These are phyloP conservation scores for Micronisus gabar DNA, from an alignment of 2,113 vertebrate genomes.

Conservation along the genomic window DNA sequence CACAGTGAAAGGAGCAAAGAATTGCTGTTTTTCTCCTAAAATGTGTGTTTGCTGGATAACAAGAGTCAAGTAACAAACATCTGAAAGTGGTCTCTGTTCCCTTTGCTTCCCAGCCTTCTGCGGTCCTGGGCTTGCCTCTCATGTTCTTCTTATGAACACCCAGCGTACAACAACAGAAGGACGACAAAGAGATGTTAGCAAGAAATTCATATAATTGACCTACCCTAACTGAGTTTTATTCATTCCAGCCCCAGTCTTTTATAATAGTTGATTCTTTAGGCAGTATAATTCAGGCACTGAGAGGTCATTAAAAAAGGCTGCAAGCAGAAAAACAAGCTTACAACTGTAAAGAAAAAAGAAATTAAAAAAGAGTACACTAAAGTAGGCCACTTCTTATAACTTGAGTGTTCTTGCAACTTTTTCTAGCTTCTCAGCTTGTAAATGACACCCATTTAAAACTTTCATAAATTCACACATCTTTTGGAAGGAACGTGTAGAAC, in stretches of 20 bases:
- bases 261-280: background rate
- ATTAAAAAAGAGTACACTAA: background rate
- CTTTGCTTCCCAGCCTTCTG: background rate
- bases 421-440: conserved; percentile 41
- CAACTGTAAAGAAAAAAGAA: background rate
- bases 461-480: conserved; percentile 53
- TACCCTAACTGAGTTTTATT: background rate
- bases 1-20: background rate
- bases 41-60: background rate
- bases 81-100: background rate
- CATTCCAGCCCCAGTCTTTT: background rate
- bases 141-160: background rate
- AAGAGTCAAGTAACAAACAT: background rate
- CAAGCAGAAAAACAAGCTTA: background rate
- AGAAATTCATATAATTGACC: background rate
- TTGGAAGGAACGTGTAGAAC: conserved; percentile 46
- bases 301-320: background rate
- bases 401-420: conserved; percentile 33
- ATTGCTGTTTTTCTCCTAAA: background rate
- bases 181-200: background rate
- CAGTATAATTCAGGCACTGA: background rate
- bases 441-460: conserved; percentile 41
- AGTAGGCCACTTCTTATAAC: conserved; percentile 41
- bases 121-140: background rate
- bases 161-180: background rate